phyloP scores from a whole-genome alignment of 92 coral and sea anemone genomes.

The Pocillopora meandrina region DNA sequence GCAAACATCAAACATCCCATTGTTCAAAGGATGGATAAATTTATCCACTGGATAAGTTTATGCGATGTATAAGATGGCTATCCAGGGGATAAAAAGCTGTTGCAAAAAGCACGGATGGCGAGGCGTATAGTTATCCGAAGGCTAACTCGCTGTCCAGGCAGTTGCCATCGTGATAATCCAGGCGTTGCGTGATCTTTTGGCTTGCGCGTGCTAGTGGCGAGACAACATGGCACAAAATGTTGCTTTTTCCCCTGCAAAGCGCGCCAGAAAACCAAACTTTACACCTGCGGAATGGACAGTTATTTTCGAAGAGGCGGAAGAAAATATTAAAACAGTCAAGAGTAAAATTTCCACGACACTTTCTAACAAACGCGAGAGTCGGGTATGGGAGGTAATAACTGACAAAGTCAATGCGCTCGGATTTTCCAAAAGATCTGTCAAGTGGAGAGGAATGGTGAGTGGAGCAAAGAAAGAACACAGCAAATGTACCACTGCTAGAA shows the following conservation, averaged over 20 bases:
- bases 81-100: conserved; percentile 47
- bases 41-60: conserved; percentile 7
- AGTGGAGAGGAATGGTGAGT: conserved; percentile 32
- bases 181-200: too few relatives aligned
- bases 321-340: conserved; percentile 26
- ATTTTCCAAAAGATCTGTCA: neutral
- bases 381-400: neutral
- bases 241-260: neutral
- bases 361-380: neutral
- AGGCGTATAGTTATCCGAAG: conserved; percentile 27
- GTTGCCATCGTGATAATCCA: neutral
- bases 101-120: conserved; percentile 47
- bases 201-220: neutral
- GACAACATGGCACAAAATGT: conserved; percentile 32
- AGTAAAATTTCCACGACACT: conserved; percentile 32
- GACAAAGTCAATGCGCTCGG: neutral
- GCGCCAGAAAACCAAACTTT: conserved; percentile 36
- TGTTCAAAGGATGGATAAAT: too few relatives aligned
- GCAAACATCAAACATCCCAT: too few relatives aligned
- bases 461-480: conserved; percentile 33
- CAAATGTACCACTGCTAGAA: neutral
- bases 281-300: conserved; percentile 19
- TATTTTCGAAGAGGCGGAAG: conserved; percentile 24
- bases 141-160: neutral
- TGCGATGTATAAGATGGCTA: conserved; percentile 49